Conservation (phyloP, 2,888 invertebrate species). For the Drosophila borealis region DNA sequence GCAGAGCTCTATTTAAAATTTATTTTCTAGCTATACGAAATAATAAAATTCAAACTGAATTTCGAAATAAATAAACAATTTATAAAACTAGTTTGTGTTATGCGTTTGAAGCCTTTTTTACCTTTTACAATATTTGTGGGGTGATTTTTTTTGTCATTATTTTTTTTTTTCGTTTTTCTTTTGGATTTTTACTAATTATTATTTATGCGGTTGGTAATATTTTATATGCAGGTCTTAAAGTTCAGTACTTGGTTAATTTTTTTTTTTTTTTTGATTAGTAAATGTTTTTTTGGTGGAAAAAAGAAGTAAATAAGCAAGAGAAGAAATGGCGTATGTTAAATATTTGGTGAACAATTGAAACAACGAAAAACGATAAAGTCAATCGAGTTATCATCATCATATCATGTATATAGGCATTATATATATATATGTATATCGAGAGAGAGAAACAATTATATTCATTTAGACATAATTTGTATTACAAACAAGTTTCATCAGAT, state of each 20-base stretch:
- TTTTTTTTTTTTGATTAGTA: conserved; percentile 49
- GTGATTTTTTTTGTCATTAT: conserved; percentile 54
- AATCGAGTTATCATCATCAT: conserved; percentile 68
- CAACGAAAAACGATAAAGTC: conserved; percentile 70
- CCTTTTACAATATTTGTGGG: conserved; percentile 77
- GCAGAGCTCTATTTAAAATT: conserved; percentile 11
- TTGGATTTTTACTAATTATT: conserved; percentile 47
- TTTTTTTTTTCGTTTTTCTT: conserved; percentile 32
- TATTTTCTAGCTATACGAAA: conserved; percentile 35
- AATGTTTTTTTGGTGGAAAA: conserved; percentile 68
- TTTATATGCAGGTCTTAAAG: conserved; percentile 62
- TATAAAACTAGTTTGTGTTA: conserved; percentile 64
- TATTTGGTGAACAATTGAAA: conserved; percentile 78
- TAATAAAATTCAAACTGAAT: conserved; percentile 6
- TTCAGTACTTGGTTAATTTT: conserved; percentile 47
- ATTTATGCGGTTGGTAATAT: conserved; percentile 50
- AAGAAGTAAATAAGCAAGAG: conserved; percentile 81
- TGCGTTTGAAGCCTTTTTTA: conserved; percentile 77
- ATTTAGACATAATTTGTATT: conserved; percentile 25
- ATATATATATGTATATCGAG: conserved; percentile 26
- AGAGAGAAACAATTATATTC: conserved; percentile 41
- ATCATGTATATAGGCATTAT: conserved; percentile 8
- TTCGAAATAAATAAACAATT: conserved; percentile 14
- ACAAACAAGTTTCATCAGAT: conserved; percentile 31
- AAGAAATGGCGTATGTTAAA: conserved; percentile 81